Conservation (phyloP, 2,797 vertebrate genomes). For the Pterois miles region DNA sequence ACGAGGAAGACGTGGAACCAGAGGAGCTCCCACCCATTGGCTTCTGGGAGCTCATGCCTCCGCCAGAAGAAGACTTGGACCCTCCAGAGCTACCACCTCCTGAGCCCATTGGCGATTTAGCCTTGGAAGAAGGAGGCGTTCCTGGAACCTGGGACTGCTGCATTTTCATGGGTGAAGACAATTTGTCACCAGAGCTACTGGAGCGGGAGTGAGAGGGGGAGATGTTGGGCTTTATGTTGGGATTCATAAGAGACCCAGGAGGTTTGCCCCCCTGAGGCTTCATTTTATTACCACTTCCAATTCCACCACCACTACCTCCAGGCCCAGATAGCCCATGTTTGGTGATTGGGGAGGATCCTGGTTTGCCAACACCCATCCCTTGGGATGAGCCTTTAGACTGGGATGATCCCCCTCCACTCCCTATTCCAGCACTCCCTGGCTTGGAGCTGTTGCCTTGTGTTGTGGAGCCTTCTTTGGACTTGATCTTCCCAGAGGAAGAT, state of each 20-base stretch:
- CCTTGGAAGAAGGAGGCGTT: slow-evolving; percentile 96
- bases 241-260: slow-evolving; percentile 94
- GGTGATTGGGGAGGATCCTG: slow-evolving; percentile 95
- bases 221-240: slow-evolving; percentile 97
- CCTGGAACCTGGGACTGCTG: slow-evolving; percentile 90
- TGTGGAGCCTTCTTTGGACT: slow-evolving; percentile 92
- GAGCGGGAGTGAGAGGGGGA: slow-evolving; percentile 97
- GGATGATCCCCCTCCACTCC: slow-evolving; percentile 75
- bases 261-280: slow-evolving; percentile 97
- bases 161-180: slow-evolving; percentile 96
- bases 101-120: slow-evolving; percentile 96
- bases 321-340: slow-evolving; percentile 93
- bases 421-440: slow-evolving; percentile 83
- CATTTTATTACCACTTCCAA: slow-evolving; percentile 87
- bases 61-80: slow-evolving; percentile 91
- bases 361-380: slow-evolving; percentile 92
- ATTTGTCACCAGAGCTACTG: slow-evolving; percentile 90
- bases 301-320: slow-evolving; percentile 81
- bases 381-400: slow-evolving; percentile 94
- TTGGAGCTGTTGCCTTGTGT: slow-evolving; percentile 90
- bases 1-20: slow-evolving; percentile 76
- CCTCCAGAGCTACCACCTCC: slow-evolving; percentile 88
- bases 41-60: slow-evolving; percentile 93
- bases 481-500: slow-evolving; percentile 95
- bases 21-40: slow-evolving; percentile 87